phyloP scores from a whole-genome alignment of 2,113 vertebrate species.

The Ptyas mucosa region DNA sequence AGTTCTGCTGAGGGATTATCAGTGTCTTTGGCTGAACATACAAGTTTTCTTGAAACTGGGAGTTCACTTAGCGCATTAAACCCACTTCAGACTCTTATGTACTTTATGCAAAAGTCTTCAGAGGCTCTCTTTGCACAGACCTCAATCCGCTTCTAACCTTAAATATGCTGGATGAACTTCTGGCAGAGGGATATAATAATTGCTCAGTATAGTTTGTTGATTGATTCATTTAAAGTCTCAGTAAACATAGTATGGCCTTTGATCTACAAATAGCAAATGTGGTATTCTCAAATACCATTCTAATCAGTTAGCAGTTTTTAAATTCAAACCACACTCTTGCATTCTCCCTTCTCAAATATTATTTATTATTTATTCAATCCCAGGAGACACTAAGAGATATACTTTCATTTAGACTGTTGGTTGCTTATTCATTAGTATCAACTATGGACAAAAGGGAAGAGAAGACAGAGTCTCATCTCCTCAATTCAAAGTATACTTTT shows the following conservation, averaged over 20 bases:
- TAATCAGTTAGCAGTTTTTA: not conserved
- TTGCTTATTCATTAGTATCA: fast-evolving
- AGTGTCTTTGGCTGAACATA: not conserved
- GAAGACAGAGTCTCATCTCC: not conserved
- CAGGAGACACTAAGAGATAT: not conserved
- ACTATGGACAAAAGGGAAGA: not conserved
- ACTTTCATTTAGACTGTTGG: not conserved
- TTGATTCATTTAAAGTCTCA: conserved; percentile 13
- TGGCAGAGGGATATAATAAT: not conserved
- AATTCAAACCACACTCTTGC: not conserved
- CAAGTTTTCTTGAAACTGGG: not conserved
- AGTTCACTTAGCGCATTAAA: not conserved
- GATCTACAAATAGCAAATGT: not conserved
- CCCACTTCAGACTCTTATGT: not conserved
- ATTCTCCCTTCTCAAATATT: not conserved
- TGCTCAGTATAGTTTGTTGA: not conserved
- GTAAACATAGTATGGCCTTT: not conserved
- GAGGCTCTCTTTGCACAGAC: not conserved
- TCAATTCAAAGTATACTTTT: not conserved
- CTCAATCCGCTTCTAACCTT: conserved; percentile 10
- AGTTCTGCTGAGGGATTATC: not conserved
- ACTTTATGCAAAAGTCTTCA: not conserved
- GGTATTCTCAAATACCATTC: not conserved
- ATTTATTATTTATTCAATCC: not conserved
- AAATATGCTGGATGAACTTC: not conserved